phyloP scores from a whole-genome alignment of 2,797 vertebrate genomes.

The Phalanger gymnotis region DNA sequence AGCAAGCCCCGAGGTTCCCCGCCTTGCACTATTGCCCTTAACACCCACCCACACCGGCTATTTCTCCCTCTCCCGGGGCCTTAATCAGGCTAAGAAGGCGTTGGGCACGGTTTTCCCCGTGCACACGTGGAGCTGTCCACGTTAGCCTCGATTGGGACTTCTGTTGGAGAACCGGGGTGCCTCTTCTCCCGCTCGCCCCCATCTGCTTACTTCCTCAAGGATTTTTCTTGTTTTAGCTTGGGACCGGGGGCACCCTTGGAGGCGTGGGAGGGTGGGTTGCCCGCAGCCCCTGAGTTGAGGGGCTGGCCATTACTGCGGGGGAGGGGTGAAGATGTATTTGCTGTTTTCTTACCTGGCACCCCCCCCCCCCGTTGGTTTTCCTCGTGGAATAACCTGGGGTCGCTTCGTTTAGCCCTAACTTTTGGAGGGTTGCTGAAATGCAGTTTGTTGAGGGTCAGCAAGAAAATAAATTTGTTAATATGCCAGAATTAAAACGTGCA shows the following conservation, averaged over 20 bases:
- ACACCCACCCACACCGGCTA: not conserved
- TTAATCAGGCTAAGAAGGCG: not conserved
- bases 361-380: not conserved
- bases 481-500: not conserved
- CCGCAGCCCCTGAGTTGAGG: not conserved
- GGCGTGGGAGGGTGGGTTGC: not conserved
- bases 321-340: not conserved
- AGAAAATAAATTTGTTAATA: not conserved
- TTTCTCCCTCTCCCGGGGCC: not conserved
- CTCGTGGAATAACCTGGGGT: not conserved
- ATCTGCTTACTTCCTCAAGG: not conserved
- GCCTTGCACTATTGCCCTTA: not conserved
- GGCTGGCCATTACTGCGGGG: not conserved
- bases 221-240: not conserved
- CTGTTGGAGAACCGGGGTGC: slow-evolving; percentile 13
- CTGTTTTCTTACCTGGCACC: not conserved
- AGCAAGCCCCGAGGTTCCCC: not conserved
- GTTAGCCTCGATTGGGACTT: not conserved
- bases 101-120: not conserved
- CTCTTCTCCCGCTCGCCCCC: rapidly evolving
- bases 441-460: not conserved
- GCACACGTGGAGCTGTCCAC: not conserved
- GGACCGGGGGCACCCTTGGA: not conserved
- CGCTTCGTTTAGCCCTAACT: not conserved
- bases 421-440: not conserved